These are phyloP conservation scores for Valencia hispanica DNA, from an alignment of 2,797 vertebrate species.

Conservation along the genomic window DNA sequence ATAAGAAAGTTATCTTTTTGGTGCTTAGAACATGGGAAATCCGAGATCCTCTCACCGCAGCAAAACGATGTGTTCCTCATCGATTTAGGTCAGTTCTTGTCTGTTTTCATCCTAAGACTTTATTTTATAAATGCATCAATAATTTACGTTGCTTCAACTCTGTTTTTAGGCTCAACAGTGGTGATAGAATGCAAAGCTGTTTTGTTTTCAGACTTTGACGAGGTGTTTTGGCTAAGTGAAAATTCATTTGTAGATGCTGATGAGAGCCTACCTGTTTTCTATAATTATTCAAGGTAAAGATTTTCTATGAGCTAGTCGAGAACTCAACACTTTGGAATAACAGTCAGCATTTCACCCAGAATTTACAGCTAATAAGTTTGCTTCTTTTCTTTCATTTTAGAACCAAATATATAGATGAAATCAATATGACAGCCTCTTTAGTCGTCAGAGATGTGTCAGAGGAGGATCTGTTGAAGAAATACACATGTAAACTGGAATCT, in stretches of 20 bases:
- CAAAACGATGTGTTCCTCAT: neutral
- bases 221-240: conserved; percentile 43
- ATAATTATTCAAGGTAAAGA: conserved; percentile 35
- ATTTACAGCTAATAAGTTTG: neutral
- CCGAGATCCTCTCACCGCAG: conserved; percentile 23
- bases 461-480: conserved; percentile 43
- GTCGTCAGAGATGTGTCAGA: conserved; percentile 55
- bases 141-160: neutral
- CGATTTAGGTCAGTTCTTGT: conserved; percentile 51
- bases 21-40: conserved; percentile 30
- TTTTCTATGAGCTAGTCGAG: neutral
- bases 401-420: fast-evolving
- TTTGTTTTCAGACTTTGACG: neutral
- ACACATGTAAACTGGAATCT: conserved; percentile 57
- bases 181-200: conserved; percentile 19
- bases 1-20: neutral
- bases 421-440: conserved; percentile 32
- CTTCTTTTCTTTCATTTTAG: conserved; percentile 1
- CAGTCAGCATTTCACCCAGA: neutral
- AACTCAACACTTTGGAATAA: neutral
- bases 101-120: neutral
- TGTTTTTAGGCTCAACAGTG: conserved; percentile 9
- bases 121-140: neutral
- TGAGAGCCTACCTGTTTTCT: conserved; percentile 43
- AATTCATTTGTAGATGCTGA: fast-evolving